Evolutionary conservation across 2,888 invertebrate species (phyloP), one percentile per base, ranked within the genome.

Genomic region (Calliscelio sp.): DNA sequence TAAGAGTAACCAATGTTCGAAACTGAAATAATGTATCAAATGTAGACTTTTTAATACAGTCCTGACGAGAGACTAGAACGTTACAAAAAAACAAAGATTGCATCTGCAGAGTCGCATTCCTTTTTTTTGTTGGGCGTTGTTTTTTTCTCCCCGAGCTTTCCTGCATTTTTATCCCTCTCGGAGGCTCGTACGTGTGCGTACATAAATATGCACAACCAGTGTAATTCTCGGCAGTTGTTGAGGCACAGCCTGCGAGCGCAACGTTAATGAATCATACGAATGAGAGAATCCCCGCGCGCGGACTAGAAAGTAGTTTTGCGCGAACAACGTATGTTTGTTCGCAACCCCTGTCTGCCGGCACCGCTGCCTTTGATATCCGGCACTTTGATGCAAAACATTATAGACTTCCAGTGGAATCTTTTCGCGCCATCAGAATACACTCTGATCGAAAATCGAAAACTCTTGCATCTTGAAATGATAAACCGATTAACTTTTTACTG

Each of bases 121-220:
- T 35, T 49, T 49, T 61, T 22, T 51, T 44, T 38, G 18, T 14
- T n/a, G 24, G 44, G 2, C 35, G 51, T 38, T 53, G 18, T 41
- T 74, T 70, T 73, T 74, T 59, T 46, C 35, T 65, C 68, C 49
- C 49, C 59, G 41, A 53, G 70, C 78, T 32, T 41, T 78, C 28
- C 41, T 63, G 44, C 44, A 70, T 79, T 79, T 79, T 79, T 70
- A 49, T 63, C 55, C 77, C 55, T 66, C 44, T 70, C 75, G 24
- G 16, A 16, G 41, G 57, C 35, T 71, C 73, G 74, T 61, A 49
- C 81, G 81, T 80, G 81, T 80, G 75, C 79, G 77, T 63, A 80
- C 80, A 85, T 85, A 82, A 82, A 85, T 85, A 85, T 85, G 82
- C 79, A 65, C 61, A 75, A 65, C 81, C 59, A 75, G 80, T 63